phyloP scores from a whole-genome alignment of 2,797 vertebrate genomes.

The Rhinatrema bivittatum region DNA sequence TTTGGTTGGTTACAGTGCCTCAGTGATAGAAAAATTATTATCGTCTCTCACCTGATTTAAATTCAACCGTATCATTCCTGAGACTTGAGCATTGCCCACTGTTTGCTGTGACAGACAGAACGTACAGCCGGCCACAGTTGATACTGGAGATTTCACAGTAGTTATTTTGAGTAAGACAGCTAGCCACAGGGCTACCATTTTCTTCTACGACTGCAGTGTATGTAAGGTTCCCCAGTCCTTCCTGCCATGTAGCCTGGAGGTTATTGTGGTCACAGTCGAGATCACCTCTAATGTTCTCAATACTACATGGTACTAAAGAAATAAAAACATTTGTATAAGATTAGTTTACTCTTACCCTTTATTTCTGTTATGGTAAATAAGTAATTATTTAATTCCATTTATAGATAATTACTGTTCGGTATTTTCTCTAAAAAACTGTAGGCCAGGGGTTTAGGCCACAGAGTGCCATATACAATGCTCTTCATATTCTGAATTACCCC shows the following conservation, averaged over 20 bases:
- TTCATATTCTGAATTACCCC: too few species aligned
- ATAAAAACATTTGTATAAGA: too few species aligned
- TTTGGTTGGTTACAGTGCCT: too few species aligned
- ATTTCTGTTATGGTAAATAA: too few species aligned
- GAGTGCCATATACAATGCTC: too few species aligned
- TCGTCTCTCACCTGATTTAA: constrained; percentile 61
- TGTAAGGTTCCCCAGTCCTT: constrained; percentile 27
- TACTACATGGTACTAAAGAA: constrained; percentile 55
- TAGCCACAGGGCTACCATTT: constrained; percentile 14
- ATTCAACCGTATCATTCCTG: constrained; percentile 27
- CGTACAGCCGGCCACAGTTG: constrained; percentile 55
- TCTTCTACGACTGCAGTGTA: constrained; percentile 41
- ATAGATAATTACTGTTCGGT: too few species aligned
- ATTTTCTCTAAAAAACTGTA: too few species aligned
- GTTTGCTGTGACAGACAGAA: constrained; percentile 35
- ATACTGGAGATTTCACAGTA: constrained; percentile 46
- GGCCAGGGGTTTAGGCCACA: too few species aligned
- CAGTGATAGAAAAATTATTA: too few species aligned
- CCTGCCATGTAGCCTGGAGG: constrained; percentile 46
- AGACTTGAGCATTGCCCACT: constrained; percentile 60
- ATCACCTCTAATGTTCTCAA: constrained; percentile 37
- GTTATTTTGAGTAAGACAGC: constrained; percentile 29
- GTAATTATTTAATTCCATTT: too few species aligned
- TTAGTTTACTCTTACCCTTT: too few species aligned
- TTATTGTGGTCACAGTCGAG: constrained; percentile 46